Evolutionary conservation across 2,797 vertebrate species (phyloP).

Genomic region (Pelochelys cantorii): DNA sequence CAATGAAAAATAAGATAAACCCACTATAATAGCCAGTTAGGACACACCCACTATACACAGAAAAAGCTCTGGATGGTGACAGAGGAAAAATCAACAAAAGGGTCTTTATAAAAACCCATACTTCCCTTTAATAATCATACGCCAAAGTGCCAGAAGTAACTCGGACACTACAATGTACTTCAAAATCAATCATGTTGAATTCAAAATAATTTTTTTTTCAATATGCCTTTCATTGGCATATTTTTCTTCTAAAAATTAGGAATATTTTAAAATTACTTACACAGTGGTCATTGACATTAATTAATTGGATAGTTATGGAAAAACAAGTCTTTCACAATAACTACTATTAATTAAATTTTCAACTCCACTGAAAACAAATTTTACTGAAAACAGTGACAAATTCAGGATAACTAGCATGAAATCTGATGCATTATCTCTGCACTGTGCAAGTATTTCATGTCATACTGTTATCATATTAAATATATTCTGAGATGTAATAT

Average conservation of each 20-base stretch:
- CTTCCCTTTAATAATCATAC: constrained; percentile 47
- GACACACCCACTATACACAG: constrained; percentile 4
- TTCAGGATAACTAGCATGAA: neutral
- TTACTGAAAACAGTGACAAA: constrained; percentile 24
- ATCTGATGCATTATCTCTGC: neutral
- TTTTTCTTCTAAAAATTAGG: neutral
- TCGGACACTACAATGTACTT: constrained; percentile 28
- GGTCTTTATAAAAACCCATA: constrained; percentile 22
- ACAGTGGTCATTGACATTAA: constrained; percentile 24
- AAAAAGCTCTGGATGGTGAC: constrained; percentile 45
- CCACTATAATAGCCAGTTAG: constrained; percentile 7
- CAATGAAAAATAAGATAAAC: constrained; percentile 39
- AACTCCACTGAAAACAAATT: constrained; percentile 16
- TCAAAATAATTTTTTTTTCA: constrained; percentile 47
- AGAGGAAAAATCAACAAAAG: constrained; percentile 22
- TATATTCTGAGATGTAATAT: neutral
- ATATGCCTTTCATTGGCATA: constrained; percentile 49
- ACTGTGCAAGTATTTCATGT: constrained; percentile 6
- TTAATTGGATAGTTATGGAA: constrained; percentile 30
- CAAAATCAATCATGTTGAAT: constrained; percentile 28
- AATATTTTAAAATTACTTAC: constrained; percentile 42
- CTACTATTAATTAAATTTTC: constrained; percentile 9
- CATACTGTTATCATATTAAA: neutral
- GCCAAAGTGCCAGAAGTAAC: constrained; percentile 37
- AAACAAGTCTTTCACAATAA: constrained; percentile 14